Base-by-base conservation (phyloP, 2,888 invertebrate species). In the Notodonta dromedarius region DNA sequence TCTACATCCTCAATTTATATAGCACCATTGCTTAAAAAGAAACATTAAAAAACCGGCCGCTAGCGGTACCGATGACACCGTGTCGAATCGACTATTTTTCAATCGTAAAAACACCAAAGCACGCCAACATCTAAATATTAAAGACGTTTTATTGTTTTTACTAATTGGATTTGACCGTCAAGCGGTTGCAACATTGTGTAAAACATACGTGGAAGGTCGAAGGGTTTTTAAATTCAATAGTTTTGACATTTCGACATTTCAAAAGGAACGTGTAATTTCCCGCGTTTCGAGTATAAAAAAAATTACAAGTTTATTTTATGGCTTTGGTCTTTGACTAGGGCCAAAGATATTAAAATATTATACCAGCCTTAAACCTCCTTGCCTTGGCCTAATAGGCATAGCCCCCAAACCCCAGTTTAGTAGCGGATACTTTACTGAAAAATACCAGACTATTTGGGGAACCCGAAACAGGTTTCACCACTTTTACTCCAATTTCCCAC, bases 81-180 rank as follows among this genome's bases (percentile, higher is more conserved):
- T 83, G 73, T 70, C 84, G 73, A 83, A 85, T 85, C 69, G 70
- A 73, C 76, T 80, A 84, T 83, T 80, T 85, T 76, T 82, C 64
- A 75, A 80, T 80, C 80, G 73, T 83, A 79, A 77, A 79, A 80
- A 72, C 59, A 61, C 52, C 39, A 57, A 59, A 67, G 83, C 86
- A 86, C 86, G 86, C 86, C 80, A 86, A 71, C 77, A 62, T 60
- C 65, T 73, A 70, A 74, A 73, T 69, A 76, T 78, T 75, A 70
- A 66, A 69, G 76, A 61, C 70, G 74, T 79, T 85, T 81, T 84
- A 82, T 82, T 84, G 82, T 84, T 76, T 76, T 73, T 76, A 69
- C 66, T 83, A 83, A 86, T 83, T 84, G 84, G 54, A 72, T 71
- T 76, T 77, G 73, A 73, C 73, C 58, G 59, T 56, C 66, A 16